phyloP scores from a whole-genome alignment of 2,888 invertebrate genomes.

The Leucania comma region DNA sequence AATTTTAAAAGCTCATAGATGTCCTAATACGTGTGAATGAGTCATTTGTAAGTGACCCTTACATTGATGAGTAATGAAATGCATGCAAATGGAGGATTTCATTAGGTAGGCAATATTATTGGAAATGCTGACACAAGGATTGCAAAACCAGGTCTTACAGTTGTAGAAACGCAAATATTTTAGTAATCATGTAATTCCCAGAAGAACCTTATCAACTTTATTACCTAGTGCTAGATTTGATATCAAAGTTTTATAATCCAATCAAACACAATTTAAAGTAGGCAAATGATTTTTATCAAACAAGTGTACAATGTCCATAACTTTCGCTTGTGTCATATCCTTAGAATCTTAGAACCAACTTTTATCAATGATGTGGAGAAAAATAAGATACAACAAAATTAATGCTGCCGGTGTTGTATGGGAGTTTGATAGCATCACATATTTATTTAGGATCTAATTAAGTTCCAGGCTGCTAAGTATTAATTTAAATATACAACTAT shows the following conservation, averaged over 20 bases:
- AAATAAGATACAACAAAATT: too few relatives aligned
- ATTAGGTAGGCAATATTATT: slow-evolving; percentile 45
- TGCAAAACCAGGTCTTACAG: slow-evolving; percentile 32
- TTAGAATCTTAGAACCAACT: not conserved
- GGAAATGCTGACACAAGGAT: slow-evolving; percentile 55
- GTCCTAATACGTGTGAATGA: slow-evolving; percentile 61
- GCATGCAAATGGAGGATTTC: slow-evolving; percentile 33
- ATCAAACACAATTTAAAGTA: slow-evolving; percentile 5
- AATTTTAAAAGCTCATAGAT: slow-evolving; percentile 52
- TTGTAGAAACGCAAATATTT: slow-evolving; percentile 16
- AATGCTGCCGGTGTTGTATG: too few relatives aligned
- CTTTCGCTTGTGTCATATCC: not conserved
- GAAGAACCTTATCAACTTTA: slow-evolving; percentile 38
- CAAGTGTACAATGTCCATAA: not conserved
- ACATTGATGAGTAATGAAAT: slow-evolving; percentile 59
- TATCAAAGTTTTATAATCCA: slow-evolving; percentile 29
- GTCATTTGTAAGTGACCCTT: slow-evolving; percentile 71
- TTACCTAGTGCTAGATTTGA: slow-evolving; percentile 32
- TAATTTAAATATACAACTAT: not conserved
- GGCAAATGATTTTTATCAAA: slow-evolving; percentile 2
- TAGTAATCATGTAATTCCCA: slow-evolving; percentile 27
- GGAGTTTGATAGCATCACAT: not conserved
- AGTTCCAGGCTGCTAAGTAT: not conserved
- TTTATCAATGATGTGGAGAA: not conserved
- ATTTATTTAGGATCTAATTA: too few relatives aligned